phyloP scores from a whole-genome alignment of 2,113 vertebrate species.

The Carlito syrichta region DNA sequence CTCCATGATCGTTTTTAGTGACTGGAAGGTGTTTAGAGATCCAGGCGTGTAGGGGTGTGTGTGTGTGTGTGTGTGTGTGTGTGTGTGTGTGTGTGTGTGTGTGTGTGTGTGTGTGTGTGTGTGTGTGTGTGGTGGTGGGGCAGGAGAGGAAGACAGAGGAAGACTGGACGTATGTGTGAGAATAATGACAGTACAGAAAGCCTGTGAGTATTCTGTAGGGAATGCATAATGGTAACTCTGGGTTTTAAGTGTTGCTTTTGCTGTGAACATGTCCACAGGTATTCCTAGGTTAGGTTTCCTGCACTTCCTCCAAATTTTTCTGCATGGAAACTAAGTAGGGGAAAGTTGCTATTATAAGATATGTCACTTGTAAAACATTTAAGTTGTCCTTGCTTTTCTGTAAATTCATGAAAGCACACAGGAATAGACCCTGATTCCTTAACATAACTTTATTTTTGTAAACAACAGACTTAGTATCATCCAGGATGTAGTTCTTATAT shows the following conservation, averaged over 20 bases:
- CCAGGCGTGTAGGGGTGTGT: background rate
- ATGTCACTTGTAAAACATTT: background rate
- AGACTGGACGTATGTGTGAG: background rate
- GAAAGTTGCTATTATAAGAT: background rate
- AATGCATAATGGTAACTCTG: background rate
- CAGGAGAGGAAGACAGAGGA: too few species aligned
- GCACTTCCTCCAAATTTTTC: background rate
- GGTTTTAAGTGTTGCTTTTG: background rate
- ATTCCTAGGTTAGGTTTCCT: background rate
- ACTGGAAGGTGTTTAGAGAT: background rate
- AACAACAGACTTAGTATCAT: background rate
- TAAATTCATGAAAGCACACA: background rate
- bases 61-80: too few species aligned
- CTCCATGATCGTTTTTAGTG: conserved; percentile 4
- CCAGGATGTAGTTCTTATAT: background rate
- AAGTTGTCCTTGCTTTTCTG: background rate
- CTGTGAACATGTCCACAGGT: background rate
- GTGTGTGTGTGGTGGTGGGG: too few species aligned
- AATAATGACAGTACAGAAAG: background rate
- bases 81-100: too few species aligned
- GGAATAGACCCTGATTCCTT: background rate
- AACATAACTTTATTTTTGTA: background rate
- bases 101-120: too few species aligned
- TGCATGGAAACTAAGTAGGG: background rate
- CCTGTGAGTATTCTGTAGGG: background rate